phyloP scores from a whole-genome alignment of 2,888 invertebrate genomes.

The Phania funesta region DNA sequence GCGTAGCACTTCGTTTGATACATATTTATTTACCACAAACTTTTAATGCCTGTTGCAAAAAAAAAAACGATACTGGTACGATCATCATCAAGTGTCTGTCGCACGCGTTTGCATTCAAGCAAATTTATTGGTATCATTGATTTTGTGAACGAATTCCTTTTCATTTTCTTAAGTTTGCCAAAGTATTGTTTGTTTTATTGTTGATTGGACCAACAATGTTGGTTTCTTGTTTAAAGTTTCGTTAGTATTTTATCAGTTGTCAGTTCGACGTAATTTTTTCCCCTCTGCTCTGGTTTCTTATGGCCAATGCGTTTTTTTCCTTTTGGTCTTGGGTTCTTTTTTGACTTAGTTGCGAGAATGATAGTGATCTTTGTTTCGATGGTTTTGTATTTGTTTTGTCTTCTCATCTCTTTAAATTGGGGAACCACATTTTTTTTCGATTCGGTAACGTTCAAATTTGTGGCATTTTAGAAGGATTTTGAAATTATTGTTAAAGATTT shows the following conservation, averaged over 20 bases:
- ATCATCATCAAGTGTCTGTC: constrained; percentile 70
- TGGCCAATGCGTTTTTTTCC: constrained; percentile 52
- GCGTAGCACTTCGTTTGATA: constrained; percentile 28
- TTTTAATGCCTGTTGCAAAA: background rate
- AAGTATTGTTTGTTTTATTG: constrained; percentile 59
- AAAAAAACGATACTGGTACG: constrained; percentile 7
- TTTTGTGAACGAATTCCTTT: constrained; percentile 69
- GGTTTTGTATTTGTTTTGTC: constrained; percentile 42
- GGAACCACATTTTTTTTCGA: constrained; percentile 6
- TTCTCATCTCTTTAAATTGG: constrained; percentile 44
- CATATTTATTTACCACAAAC: background rate
- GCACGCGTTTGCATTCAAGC: constrained; percentile 78
- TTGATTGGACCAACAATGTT: constrained; percentile 55
- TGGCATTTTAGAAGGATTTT: constrained; percentile 55
- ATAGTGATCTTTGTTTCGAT: constrained; percentile 57
- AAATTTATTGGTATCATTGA: constrained; percentile 77
- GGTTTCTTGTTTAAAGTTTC: constrained; percentile 63
- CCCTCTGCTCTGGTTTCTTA: constrained; percentile 22
- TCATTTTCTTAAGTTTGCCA: constrained; percentile 17
- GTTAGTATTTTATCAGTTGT: constrained; percentile 67
- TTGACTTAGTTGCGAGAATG: constrained; percentile 61
- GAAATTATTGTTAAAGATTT: constrained; percentile 30
- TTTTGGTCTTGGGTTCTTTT: constrained; percentile 4
- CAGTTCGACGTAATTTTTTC: constrained; percentile 44
- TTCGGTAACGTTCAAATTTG: constrained; percentile 43